Evolutionary conservation across 2,113 vertebrate genomes (phyloP), one percentile per base, ranked within the genome.

Genomic region (Arothron firmamentum): DNA sequence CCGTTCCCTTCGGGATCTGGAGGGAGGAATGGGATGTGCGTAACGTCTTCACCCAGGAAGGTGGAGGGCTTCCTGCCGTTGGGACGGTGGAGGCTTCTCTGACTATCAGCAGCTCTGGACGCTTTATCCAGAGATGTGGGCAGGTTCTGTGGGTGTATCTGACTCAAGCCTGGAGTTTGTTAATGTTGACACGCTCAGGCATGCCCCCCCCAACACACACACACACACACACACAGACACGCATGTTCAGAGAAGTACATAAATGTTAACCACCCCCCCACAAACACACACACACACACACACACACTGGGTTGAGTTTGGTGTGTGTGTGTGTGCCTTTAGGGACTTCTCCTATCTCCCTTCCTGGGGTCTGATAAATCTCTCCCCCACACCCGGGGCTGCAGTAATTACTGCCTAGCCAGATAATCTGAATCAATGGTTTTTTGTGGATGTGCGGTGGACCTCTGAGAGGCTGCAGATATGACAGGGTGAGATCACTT

Each of bases 71-170:
- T 69, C 59, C 34, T 52, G 66, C 65, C 28, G 48, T 68, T 15
- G 28, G 62, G 19, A 66, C 92, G 90, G 90, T 96, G 93, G 94
- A 91, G 94, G 93, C 91, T 77, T 89, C 71, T 79, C 88, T 73
- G 81, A 89, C 88, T 92, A 94, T 95, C 91, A 89, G 90, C 89
- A 84, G 88, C 75, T 90, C 64, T 59, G 68, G 47, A 19, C 16
- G 79, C 49, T 74, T 75, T 75, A 83, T 79, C 70, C 75, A 4
- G 66, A 12, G 70, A 79, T 81, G 83, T 77, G 47, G 19, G 65
- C 75, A 64, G 79, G 72, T 79, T 86, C 62, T 91, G 90, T 80
- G 85, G 85, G 88, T 88, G 93, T 95, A 95, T 95, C 93, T 87
- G 81, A 34, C 85, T 56, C 4, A 17, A 66, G 87, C 74, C 87